Evolutionary conservation across 2,113 vertebrate genomes (phyloP).

Genomic region (Gasterosteus aculeatus): DNA sequence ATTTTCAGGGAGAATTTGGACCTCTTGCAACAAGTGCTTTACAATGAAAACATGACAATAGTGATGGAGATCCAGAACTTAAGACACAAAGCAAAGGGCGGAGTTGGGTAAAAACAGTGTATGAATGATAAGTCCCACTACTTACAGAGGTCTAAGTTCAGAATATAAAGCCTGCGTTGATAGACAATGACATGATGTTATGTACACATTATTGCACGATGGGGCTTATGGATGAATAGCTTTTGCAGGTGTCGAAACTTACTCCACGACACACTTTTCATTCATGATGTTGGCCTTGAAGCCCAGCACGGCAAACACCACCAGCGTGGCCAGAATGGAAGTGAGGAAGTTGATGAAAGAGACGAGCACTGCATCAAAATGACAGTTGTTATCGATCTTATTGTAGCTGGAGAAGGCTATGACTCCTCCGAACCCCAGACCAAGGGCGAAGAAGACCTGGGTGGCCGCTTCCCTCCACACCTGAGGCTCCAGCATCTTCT

Average conservation of each 20-base stretch:
- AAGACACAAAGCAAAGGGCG: background rate
- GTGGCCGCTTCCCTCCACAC: conserved; percentile 98
- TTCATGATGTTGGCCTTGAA: conserved; percentile 99
- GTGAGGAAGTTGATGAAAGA: conserved; percentile 98
- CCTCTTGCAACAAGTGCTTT: background rate
- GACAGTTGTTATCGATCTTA: conserved; percentile 99
- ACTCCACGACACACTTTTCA: conserved; percentile 97
- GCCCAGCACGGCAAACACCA: conserved; percentile 97
- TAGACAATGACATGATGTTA: background rate
- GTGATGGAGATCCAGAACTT: background rate
- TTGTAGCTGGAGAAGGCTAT: conserved; percentile 99
- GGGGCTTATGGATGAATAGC: background rate
- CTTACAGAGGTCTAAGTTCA: background rate
- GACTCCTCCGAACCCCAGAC: conserved; percentile 96
- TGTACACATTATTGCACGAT: background rate
- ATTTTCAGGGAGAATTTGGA: no score
- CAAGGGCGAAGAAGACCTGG: conserved; percentile 96
- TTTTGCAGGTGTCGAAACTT: conserved; percentile 70
- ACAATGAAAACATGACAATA: background rate
- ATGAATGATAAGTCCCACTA: background rate
- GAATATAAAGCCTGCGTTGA: background rate
- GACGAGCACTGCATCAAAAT: conserved; percentile 95
- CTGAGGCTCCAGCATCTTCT: conserved; percentile 98
- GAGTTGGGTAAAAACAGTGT: background rate
- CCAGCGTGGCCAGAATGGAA: conserved; percentile 94